phyloP scores from a whole-genome alignment of 2,797 vertebrate species.

The Macropodus opercularis region DNA sequence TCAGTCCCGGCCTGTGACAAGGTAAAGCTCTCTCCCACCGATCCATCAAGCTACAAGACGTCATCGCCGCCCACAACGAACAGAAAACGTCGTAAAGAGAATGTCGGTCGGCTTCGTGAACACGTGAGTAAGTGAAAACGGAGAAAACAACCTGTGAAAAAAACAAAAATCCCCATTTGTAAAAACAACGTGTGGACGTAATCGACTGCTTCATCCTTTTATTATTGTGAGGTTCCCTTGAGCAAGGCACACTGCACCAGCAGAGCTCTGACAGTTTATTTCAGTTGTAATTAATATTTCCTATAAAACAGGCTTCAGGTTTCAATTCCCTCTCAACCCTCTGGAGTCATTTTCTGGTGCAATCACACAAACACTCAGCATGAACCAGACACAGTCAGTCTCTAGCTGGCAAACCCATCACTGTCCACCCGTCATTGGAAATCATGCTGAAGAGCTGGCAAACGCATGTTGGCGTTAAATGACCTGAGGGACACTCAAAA shows the following conservation, averaged over 20 bases:
- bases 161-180: background rate
- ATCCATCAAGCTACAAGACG: constrained; percentile 37
- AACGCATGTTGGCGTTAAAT: background rate
- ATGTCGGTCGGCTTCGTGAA: constrained; percentile 12
- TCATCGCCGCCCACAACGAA: constrained; percentile 42
- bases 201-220: constrained; percentile 2
- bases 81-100: constrained; percentile 18
- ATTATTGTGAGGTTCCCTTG: background rate
- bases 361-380: too few species aligned
- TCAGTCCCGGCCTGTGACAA: constrained; percentile 29
- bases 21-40: constrained; percentile 39
- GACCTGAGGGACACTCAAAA: constrained; percentile 33
- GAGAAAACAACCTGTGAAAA: constrained; percentile 30
- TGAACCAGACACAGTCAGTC: too few species aligned
- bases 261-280: background rate
- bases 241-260: constrained; percentile 11
- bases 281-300: too few species aligned
- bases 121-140: constrained; percentile 8
- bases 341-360: too few species aligned
- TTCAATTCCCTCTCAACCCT: too few species aligned
- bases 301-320: too few species aligned
- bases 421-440: too few species aligned
- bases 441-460: constrained; percentile 13
- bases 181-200: constrained; percentile 4
- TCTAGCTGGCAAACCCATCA: too few species aligned